Evolutionary conservation across 2,888 invertebrate species (phyloP).

Genomic region (Parthenolecanium corni): DNA sequence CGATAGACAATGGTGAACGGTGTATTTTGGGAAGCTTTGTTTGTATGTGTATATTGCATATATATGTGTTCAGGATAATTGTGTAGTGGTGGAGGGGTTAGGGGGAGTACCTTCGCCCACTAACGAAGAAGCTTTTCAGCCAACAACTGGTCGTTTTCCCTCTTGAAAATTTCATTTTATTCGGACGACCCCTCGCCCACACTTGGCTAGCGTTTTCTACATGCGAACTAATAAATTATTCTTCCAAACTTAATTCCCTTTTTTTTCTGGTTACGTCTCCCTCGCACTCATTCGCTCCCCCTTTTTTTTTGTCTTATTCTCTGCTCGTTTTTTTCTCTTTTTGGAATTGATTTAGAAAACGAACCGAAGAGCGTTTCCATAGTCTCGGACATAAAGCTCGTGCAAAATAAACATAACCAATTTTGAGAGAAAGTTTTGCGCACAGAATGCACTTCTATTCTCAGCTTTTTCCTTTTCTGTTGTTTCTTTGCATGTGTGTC

Average conservation of each 20-base stretch:
- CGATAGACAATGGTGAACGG: constrained; percentile 23
- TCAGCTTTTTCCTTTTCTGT: too few relatives aligned
- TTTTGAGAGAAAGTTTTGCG: too few relatives aligned
- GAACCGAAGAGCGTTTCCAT: too few relatives aligned
- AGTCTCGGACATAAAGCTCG: too few relatives aligned
- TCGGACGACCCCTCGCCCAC: not conserved
- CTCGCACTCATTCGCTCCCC: not conserved
- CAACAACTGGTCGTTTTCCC: constrained; percentile 28
- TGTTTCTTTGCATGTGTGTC: too few relatives aligned
- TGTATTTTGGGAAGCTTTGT: not conserved
- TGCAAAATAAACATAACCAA: too few relatives aligned
- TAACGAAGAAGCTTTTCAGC: constrained; percentile 27
- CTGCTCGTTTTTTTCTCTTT: too few relatives aligned
- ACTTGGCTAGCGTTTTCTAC: not conserved
- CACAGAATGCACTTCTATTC: too few relatives aligned
- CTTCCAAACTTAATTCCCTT: constrained; percentile 19
- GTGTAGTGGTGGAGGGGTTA: constrained; percentile 3
- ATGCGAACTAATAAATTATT: constrained; percentile 27
- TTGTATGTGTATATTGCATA: too few relatives aligned
- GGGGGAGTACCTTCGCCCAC: not conserved
- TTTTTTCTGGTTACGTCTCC: not conserved
- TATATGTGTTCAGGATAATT: not conserved
- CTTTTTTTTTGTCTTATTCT: too few relatives aligned
- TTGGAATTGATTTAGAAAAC: too few relatives aligned
- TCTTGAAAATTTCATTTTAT: constrained; percentile 26